Evolutionary conservation across 2,797 vertebrate genomes (phyloP).

Genomic region (Mareca penelope): DNA sequence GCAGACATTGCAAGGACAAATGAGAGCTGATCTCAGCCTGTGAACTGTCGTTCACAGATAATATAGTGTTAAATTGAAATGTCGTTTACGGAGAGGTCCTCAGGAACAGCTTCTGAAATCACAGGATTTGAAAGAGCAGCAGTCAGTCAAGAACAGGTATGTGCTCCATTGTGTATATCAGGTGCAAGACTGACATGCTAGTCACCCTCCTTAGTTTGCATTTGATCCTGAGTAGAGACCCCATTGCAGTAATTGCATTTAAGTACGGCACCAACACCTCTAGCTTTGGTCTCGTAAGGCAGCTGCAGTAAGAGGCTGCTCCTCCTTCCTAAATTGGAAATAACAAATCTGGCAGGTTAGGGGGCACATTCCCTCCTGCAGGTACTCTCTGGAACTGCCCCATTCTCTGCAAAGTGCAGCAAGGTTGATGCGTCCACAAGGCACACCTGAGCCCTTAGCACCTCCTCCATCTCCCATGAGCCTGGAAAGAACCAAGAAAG

Average conservation of each 20-base stretch:
- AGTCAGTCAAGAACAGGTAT: background rate
- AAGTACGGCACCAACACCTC: rapidly evolving
- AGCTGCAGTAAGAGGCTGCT: background rate
- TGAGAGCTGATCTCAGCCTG: background rate
- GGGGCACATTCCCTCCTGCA: background rate
- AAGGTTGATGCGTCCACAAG: background rate
- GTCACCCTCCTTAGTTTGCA: background rate
- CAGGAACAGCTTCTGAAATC: background rate
- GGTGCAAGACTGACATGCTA: background rate
- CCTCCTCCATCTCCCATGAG: background rate
- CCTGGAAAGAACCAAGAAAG: background rate
- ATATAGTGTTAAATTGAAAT: background rate
- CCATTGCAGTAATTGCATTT: background rate
- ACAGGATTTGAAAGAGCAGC: background rate
- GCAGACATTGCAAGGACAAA: slow-evolving; percentile 2
- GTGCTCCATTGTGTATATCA: background rate
- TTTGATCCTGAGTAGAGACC: background rate
- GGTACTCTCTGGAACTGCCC: background rate
- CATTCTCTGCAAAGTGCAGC: background rate
- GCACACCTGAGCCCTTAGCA: background rate
- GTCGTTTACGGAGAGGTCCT: background rate
- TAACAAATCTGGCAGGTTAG: background rate
- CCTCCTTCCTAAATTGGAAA: background rate
- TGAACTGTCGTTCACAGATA: background rate
- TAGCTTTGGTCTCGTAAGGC: background rate